Conservation (phyloP, 2,113 vertebrate genomes). For the Nyctereutes procyonoides region DNA sequence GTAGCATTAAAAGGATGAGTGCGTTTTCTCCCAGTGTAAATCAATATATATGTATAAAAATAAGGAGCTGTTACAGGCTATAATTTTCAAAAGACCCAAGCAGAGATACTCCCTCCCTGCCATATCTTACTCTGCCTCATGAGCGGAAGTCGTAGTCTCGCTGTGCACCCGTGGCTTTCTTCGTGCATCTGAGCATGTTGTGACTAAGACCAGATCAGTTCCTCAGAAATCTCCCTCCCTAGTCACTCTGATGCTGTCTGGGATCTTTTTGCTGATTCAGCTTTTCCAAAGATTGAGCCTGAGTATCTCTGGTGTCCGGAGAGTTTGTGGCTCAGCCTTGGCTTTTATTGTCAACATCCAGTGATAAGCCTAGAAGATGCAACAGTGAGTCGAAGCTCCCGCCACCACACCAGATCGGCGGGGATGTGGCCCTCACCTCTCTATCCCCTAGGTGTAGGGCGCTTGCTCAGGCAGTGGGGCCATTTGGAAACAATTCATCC, state of each 20-base stretch:
- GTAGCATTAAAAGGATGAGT: background rate
- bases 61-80: background rate
- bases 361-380: background rate
- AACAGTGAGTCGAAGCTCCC: background rate
- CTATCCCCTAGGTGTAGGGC: background rate
- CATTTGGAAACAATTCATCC: background rate
- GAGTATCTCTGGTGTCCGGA: background rate
- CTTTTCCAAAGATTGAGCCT: background rate
- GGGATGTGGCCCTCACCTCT: background rate
- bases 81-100: constrained; percentile 18
- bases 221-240: background rate
- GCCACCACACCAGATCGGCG: background rate
- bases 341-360: background rate
- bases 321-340: background rate
- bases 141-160: background rate
- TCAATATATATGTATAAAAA: background rate
- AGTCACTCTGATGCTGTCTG: background rate
- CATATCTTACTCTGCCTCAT: background rate
- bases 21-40: background rate
- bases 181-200: background rate
- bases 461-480: constrained; percentile 2
- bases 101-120: background rate
- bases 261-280: background rate
- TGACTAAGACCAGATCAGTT: background rate
- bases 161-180: background rate